Base-by-base conservation (phyloP, 1,140 invertebrate genomes). In the Euborellia annulipes region DNA sequence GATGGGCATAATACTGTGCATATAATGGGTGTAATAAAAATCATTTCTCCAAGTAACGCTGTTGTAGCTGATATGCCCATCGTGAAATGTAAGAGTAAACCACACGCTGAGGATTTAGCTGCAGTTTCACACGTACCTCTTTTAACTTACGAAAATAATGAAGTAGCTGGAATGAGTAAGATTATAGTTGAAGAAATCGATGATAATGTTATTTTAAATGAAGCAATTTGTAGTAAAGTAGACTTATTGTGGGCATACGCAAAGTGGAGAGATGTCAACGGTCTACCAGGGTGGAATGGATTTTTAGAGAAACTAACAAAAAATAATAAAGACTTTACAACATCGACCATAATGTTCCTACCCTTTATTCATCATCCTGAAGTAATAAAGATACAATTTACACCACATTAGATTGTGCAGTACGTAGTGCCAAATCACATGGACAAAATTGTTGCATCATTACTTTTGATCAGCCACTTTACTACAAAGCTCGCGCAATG, bases 401-500 rank as follows among this genome's bases (percentile, higher is more conserved):
- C 30, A 54, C 56, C 20, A 43, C 50, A 22, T 41, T 56, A 16
- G 40, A 45, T 9, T 34, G 34, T 46, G 50, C 46, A 27, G 45
- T 20, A 30, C 22, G 49, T 43, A 48, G 40, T 43, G 19, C 37
- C 17, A 18, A 48, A 36, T 32, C 41, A 46, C 37, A 37, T 27
- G 36, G 43, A 13, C 54, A 56, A 41, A 49, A 48, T 36, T 43
- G 40, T 18, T 50, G 45, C 20, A 44, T 57, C 22, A 43, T 53
- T 8, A 55, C 56, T 7, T 57, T 54, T 45, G 53, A 58, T 45
- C 51, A 50, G 40, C 55, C 53, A 16, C 41, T 56, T 7, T 67
- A 64, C 52, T 50, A 50, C 9, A 67, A 67, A 62, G 63, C 63
- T 38, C 56, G 57, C 43, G 60, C 64, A 58, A 65, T 66, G 23